Percentiles rank a stretch among this genome's conserved stretches.
Conservation (phyloP, 92 coral and sea anemone genomes). For the Nematostella vectensis region DNA sequence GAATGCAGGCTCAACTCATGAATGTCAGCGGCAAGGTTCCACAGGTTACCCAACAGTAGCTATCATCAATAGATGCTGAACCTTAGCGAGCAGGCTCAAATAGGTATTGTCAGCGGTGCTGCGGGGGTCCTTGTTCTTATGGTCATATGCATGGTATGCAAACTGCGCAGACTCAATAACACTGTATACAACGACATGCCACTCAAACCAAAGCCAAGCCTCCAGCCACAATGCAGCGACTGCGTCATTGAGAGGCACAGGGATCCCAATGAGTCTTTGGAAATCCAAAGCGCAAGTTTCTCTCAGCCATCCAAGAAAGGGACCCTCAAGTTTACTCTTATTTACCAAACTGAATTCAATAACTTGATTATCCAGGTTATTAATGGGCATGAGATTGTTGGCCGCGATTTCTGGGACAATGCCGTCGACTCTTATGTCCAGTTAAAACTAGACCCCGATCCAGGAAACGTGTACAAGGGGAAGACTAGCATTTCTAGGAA, state of each 20-base stretch:
- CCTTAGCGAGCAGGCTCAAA: constrained; percentile 69
- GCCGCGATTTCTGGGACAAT: constrained; percentile 91
- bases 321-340: constrained; percentile 44
- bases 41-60: no score
- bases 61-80: constrained; percentile 31
- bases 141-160: constrained; percentile 89
- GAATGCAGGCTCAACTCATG: neutral
- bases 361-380: constrained; percentile 40
- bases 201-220: constrained; percentile 9
- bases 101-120: constrained; percentile 83
- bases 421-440: constrained; percentile 70
- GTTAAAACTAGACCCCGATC: constrained; percentile 47
- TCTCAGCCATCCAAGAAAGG: constrained; percentile 57
- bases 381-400: constrained; percentile 57
- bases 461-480: constrained; percentile 31
- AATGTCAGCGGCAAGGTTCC: no score
- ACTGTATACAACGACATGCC: constrained; percentile 38
- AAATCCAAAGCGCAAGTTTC: constrained; percentile 22
- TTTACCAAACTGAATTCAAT: constrained; percentile 35
- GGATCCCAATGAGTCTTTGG: constrained; percentile 7
- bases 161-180: constrained; percentile 66
- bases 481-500: constrained; percentile 43
- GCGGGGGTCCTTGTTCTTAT: constrained; percentile 65
- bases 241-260: constrained; percentile 39
- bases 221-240: constrained; percentile 44